Conservation (phyloP, 1,140 invertebrate genomes). For the Achatina immaculata region DNA sequence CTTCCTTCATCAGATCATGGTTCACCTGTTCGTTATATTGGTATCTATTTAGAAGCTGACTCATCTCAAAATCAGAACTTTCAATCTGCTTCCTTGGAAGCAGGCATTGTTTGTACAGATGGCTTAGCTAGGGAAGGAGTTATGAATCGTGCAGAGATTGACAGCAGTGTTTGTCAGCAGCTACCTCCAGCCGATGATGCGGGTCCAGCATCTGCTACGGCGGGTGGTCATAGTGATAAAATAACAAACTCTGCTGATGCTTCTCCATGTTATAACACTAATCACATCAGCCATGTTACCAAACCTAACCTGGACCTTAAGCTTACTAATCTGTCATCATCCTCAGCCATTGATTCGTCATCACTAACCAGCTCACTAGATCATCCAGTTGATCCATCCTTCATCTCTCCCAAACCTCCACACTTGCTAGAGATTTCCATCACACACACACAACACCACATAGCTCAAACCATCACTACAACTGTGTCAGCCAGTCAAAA, state of each 20-base stretch:
- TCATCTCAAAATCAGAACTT: slow-evolving; percentile 17
- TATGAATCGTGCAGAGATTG: background rate
- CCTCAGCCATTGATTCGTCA: background rate
- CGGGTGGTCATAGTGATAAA: background rate
- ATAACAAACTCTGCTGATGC: background rate
- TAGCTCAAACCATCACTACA: background rate
- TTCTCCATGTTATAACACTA: background rate
- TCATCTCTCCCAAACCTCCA: background rate
- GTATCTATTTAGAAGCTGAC: slow-evolving; percentile 22
- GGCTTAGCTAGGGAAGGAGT: background rate
- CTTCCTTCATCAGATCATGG: slow-evolving; percentile 6
- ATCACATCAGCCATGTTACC: background rate
- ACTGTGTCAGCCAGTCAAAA: slow-evolving; percentile 32
- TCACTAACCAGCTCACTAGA: background rate
- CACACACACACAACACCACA: background rate
- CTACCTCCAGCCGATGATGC: background rate
- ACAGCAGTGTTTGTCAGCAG: background rate
- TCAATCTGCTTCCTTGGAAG: slow-evolving; percentile 21
- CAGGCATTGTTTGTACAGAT: slow-evolving; percentile 33
- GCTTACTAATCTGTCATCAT: slow-evolving; percentile 15
- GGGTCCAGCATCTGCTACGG: too few species aligned
- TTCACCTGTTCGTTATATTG: slow-evolving; percentile 36
- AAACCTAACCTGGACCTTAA: slow-evolving; percentile 18
- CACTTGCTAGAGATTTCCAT: background rate
- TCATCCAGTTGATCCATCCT: background rate